These are phyloP conservation scores for Embiotoca jacksoni DNA, from an alignment of 2,113 vertebrate genomes.

Conservation along the genomic window DNA sequence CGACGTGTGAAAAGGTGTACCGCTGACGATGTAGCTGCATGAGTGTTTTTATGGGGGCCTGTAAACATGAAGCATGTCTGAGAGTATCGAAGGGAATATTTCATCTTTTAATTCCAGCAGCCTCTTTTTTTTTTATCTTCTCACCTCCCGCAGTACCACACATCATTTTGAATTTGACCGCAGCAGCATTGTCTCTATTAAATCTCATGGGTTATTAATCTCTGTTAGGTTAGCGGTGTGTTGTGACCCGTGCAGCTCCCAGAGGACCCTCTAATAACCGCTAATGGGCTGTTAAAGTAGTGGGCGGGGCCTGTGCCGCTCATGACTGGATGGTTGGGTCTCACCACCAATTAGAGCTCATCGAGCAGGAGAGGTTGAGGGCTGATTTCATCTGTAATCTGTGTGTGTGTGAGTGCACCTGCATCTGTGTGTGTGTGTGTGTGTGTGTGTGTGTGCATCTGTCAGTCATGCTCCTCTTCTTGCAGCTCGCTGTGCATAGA, in stretches of 20 bases:
- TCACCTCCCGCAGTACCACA: neutral
- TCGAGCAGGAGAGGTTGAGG: conserved; percentile 71
- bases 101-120: conserved; percentile 15
- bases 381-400: conserved; percentile 55
- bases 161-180: conserved; percentile 21
- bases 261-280: conserved; percentile 73
- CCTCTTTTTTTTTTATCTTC: conserved; percentile 1
- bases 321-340: conserved; percentile 53
- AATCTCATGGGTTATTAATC: conserved; percentile 72
- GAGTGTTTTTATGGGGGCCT: neutral
- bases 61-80: neutral
- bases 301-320: conserved; percentile 59
- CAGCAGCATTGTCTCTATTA: conserved; percentile 42
- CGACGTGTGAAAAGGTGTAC: neutral
- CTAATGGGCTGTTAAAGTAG: conserved; percentile 83
- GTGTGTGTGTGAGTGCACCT: conserved; percentile 49
- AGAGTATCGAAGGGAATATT: neutral
- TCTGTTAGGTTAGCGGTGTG: conserved; percentile 56
- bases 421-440: conserved; percentile 30
- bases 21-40: neutral
- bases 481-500: conserved; percentile 66
- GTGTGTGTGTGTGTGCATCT: conserved; percentile 30
- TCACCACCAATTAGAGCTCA: conserved; percentile 85
- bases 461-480: conserved; percentile 72
- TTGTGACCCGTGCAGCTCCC: conserved; percentile 68